Evolutionary conservation across 2,888 invertebrate genomes (phyloP), one percentile per base, ranked within the genome.

Genomic region (Drosophila picticornis): DNA sequence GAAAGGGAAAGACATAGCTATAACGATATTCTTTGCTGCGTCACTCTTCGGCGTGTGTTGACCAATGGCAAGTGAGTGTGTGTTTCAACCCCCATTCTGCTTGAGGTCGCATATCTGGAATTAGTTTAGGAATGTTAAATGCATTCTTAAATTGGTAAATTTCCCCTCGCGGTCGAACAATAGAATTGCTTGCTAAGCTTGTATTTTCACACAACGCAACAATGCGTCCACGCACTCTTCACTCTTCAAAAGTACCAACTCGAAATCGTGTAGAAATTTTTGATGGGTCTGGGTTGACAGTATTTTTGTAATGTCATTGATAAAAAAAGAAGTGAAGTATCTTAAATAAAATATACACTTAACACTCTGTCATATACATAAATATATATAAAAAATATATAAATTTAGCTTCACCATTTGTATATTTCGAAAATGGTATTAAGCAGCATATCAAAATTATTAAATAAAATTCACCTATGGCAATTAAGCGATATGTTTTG

Each of bases 121-220:
- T 75, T 71, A 74, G 76, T 81, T 70, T 59, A 72, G 69, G 80
- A 80, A 84, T 81, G 83, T 76, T 66, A 72, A 68, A 72, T 75
- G 69, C 77, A 73, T 83, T 63, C 75, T 67, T 67, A 77, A 84
- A 82, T 81, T 88, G 82, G 83, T 83, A 80, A 79, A 89, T 77
- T 77, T 77, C 64, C 75, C 83, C 81, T 83, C 60, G 77, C 81
- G 75, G 78, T 72, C 70, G 53, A 78, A 82, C 83, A 90, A 84
- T 84, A 67, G 71, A 77, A 83, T 77, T 80, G 75, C 77, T 76
- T 80, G 77, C 82, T 90, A 81, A 91, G 81, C 81, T 83, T 68
- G 77, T 80, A 88, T 89, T 90, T 91, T 90, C 83, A 87, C 85
- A 88, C 83, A 91, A 83, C 77, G 75, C 75, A 81, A 85, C 80